Evolutionary conservation across 2,888 invertebrate genomes (phyloP), one percentile per base, ranked within the genome.

Genomic region (Pemphredon lugubris): DNA sequence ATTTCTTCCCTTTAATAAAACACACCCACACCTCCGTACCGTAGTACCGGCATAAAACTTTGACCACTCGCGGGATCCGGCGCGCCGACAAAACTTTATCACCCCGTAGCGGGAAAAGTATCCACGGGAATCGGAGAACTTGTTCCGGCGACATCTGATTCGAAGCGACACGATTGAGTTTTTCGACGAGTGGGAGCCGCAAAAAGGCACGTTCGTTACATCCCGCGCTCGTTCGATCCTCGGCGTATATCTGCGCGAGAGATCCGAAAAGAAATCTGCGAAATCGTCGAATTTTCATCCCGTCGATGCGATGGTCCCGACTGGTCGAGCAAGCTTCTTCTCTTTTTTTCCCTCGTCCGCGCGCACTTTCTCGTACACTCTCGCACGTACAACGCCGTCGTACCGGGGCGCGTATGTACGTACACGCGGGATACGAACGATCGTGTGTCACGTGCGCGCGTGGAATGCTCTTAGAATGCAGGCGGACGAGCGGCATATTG

Each of bases 281-380:
- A 51, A 57, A 57, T 54, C 64, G n/a, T 64, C 42, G 45, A 79
- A 70, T 79, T 73, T 73, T 44, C 40, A 42, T 40, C n/a, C n/a
- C n/a, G 3, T 23, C 16, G 23, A 39, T 44, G 47, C n/a, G n/a
- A 26, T 32, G 32, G 42, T 20, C 13, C 34, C 34, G 9, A 65
- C 40, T 6, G n/a, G 51, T 26, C 40, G 21, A 42, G 18, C 40
- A 13, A 51, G 30, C 64, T 48, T 48, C 14, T 20, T 5, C 13
- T 13, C 42, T 7, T 7, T 14, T 30, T 47, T 53, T 45, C 37
- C 34, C 32, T 20, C 26, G 16, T 9, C 53, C n/a, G 13, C 23
- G n/a, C 13, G 45, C 7, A 37, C 42, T 21, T 18, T 42, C 26
- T 14, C 18, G 42, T 20, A 9, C 4, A 6, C 16, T 26, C 26